These are phyloP conservation scores for Danio albolineatus DNA, from an alignment of 2,797 vertebrate species.

Conservation along the genomic window DNA sequence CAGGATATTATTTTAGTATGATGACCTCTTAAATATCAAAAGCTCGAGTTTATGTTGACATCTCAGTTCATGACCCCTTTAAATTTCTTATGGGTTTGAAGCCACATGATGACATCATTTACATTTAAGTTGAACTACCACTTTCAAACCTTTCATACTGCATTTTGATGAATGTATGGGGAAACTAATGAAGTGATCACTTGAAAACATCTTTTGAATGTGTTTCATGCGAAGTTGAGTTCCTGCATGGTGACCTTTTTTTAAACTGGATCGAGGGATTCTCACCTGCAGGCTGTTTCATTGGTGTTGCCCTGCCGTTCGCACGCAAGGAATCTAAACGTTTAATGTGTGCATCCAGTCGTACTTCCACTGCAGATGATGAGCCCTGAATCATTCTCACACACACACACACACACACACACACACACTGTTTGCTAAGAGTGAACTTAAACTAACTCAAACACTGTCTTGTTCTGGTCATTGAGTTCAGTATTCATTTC, in stretches of 20 bases:
- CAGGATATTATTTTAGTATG: no score
- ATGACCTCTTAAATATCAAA: no score
- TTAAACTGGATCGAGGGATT: slow-evolving; percentile 12
- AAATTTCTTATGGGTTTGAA: no score
- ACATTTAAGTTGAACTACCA: no score
- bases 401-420: background rate
- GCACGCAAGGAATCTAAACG: slow-evolving; percentile 71
- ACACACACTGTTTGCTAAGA: background rate
- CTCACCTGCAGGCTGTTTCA: slow-evolving; percentile 45
- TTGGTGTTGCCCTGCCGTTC: slow-evolving; percentile 62
- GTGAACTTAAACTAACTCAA: slow-evolving; percentile 26
- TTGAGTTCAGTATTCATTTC: slow-evolving; percentile 14
- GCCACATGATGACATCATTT: no score
- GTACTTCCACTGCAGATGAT: slow-evolving; percentile 62
- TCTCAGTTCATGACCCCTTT: no score
- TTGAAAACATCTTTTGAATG: background rate
- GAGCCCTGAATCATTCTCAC: slow-evolving; percentile 31
- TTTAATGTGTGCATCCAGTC: slow-evolving; percentile 70
- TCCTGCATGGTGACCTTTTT: slow-evolving; percentile 15
- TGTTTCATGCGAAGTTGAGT: background rate
- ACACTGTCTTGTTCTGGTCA: slow-evolving; percentile 12
- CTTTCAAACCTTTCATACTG: background rate
- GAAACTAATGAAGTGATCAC: background rate
- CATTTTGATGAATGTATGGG: background rate
- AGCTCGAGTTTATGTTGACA: no score